Evolutionary conservation across 2,113 vertebrate species (phyloP).

Genomic region (Coptodon bakossiorum): DNA sequence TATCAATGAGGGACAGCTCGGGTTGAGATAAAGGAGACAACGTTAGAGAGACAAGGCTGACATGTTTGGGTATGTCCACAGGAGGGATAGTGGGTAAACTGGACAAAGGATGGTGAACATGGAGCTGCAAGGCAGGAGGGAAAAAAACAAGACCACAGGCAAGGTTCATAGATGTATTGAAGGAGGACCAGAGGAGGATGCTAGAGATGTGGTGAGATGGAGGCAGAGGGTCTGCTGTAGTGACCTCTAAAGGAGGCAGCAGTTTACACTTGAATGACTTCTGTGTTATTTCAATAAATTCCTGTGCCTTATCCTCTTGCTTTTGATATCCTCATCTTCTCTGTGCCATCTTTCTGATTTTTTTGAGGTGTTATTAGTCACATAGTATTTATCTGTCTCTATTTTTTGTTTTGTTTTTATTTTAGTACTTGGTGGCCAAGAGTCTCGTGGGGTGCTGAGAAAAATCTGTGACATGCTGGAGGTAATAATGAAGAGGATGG

Average conservation of each 20-base stretch:
- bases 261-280: neutral
- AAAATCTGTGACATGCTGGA: constrained; percentile 96
- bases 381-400: neutral
- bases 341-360: neutral
- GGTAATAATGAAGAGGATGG: constrained; percentile 89
- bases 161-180: neutral
- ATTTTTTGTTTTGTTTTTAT: neutral
- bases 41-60: neutral
- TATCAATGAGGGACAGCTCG: neutral
- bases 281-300: neutral
- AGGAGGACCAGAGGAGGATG: neutral
- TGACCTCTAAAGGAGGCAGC: neutral
- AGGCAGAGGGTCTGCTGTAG: neutral
- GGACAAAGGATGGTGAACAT: neutral
- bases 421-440: constrained; percentile 79
- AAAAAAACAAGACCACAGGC: neutral
- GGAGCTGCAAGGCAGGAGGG: neutral
- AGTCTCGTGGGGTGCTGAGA: constrained; percentile 87
- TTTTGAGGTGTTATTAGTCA: neutral
- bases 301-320: too few relatives aligned
- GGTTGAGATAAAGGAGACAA: neutral
- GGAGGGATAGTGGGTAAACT: neutral
- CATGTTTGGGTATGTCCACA: neutral
- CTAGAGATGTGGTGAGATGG: neutral
- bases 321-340: neutral